Percentiles rank a stretch among this genome's conserved stretches.
These are phyloP conservation scores for Parascotia fuliginaria DNA, from an alignment of 2,888 invertebrate genomes.

Conservation along the genomic window DNA sequence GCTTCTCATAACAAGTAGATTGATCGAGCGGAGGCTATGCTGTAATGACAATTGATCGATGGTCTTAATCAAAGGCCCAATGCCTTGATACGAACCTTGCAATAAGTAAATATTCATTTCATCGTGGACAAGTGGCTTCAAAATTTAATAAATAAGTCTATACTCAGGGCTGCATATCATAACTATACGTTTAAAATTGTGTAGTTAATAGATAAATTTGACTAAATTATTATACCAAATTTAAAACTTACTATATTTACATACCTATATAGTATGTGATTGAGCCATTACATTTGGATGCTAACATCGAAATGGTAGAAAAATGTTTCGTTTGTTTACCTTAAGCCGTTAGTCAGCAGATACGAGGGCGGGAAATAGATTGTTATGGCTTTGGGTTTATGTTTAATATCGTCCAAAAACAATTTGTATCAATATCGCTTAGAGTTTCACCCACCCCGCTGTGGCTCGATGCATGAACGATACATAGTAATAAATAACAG, in stretches of 20 bases:
- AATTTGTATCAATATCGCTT: slow-evolving; percentile 13
- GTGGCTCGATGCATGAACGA: slow-evolving; percentile 12
- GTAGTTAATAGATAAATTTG: not conserved
- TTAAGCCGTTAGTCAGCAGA: slow-evolving; percentile 8
- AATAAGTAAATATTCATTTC: not conserved
- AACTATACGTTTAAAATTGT: slow-evolving; percentile 14
- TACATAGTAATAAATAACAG: slow-evolving; percentile 72
- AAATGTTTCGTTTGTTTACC: slow-evolving; percentile 13
- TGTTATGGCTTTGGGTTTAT: slow-evolving; percentile 16
- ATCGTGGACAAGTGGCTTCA: not conserved
- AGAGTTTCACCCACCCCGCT: slow-evolving; percentile 11
- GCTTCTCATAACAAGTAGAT: slow-evolving; percentile 52
- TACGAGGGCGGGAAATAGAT: slow-evolving; percentile 17
- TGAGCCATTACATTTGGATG: slow-evolving; percentile 6
- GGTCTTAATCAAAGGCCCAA: slow-evolving; percentile 17
- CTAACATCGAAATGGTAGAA: slow-evolving; percentile 15
- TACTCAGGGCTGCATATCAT: not conserved
- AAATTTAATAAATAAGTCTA: not conserved
- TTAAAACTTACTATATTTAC: not conserved
- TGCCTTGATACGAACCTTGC: slow-evolving; percentile 9
- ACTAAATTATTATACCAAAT: not conserved
- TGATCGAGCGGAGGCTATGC: slow-evolving; percentile 57
- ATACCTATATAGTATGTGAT: slow-evolving; percentile 1
- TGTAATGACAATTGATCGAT: slow-evolving; percentile 62
- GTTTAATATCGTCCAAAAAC: slow-evolving; percentile 6